Evolutionary conservation across 2,888 invertebrate species (phyloP).

Genomic region (Cynaeus angustus): DNA sequence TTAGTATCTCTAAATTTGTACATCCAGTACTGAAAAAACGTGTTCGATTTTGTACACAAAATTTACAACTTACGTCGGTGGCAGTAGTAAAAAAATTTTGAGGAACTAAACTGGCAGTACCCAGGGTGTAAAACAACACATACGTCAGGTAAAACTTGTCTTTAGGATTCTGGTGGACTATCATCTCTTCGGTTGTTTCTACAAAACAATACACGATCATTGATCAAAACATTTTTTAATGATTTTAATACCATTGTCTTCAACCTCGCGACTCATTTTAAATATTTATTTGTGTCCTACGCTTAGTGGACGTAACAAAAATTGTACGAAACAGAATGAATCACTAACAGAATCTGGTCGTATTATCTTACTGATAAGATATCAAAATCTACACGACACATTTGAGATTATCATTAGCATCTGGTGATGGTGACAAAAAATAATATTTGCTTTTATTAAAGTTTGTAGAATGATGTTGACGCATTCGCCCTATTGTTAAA

Average conservation of each 20-base stretch:
- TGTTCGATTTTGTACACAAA: not conserved
- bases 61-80: slow-evolving; percentile 47
- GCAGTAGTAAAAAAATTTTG: slow-evolving; percentile 52
- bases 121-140: slow-evolving; percentile 51
- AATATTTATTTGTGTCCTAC: slow-evolving; percentile 13
- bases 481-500: too few species aligned
- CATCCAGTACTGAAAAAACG: slow-evolving; percentile 50
- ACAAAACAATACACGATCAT: not conserved
- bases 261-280: slow-evolving; percentile 24
- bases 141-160: slow-evolving; percentile 47
- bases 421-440: too few species aligned
- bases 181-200: slow-evolving; percentile 31
- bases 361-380: slow-evolving; percentile 3
- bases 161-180: slow-evolving; percentile 8
- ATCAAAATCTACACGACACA: too few species aligned
- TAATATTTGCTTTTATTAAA: too few species aligned
- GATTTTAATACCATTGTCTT: slow-evolving; percentile 12
- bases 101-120: slow-evolving; percentile 44
- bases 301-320: not conserved
- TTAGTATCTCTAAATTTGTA: slow-evolving; percentile 48
- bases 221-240: not conserved
- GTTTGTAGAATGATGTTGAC: too few species aligned
- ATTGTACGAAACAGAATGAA: not conserved
- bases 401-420: too few species aligned
- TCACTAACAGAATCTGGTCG: not conserved